Evolutionary conservation across 2,888 invertebrate species (phyloP).

Genomic region (Synanthedon myopaeformis): DNA sequence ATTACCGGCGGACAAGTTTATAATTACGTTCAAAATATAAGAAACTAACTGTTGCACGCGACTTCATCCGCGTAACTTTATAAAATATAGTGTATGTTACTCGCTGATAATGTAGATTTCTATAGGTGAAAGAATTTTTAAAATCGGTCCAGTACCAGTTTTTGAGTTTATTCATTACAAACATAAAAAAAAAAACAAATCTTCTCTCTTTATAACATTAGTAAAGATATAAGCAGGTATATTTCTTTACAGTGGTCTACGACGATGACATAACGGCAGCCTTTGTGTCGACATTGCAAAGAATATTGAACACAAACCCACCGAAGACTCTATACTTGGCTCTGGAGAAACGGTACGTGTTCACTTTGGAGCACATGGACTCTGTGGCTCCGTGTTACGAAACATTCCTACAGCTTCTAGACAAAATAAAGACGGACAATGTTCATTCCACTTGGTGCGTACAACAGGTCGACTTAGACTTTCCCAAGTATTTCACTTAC

Average conservation of each 20-base stretch:
- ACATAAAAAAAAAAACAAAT: no score
- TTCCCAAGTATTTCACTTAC: constrained; percentile 85
- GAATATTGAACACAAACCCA: constrained; percentile 71
- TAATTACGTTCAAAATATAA: no score
- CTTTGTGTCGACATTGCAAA: constrained; percentile 78
- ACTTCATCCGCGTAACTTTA: no score
- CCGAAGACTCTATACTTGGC: constrained; percentile 79
- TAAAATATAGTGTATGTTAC: no score
- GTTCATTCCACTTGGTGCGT: constrained; percentile 64
- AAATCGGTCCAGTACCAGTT: no score
- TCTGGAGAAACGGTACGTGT: constrained; percentile 88
- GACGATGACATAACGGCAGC: constrained; percentile 85
- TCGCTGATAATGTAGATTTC: no score
- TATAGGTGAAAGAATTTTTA: no score
- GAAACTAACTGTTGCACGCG: no score
- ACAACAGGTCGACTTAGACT: constrained; percentile 75
- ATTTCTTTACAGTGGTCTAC: constrained; percentile 78
- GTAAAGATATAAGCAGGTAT: background rate
- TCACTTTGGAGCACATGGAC: constrained; percentile 83
- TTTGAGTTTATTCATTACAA: no score
- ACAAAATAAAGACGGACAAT: constrained; percentile 57
- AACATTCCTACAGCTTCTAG: constrained; percentile 76
- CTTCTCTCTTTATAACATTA: background rate
- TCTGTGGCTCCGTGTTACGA: constrained; percentile 90
- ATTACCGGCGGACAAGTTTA: no score